Evolutionary conservation across 2,888 invertebrate species (phyloP), one percentile per base, ranked within the genome.

Genomic region (Embidobia sp.): DNA sequence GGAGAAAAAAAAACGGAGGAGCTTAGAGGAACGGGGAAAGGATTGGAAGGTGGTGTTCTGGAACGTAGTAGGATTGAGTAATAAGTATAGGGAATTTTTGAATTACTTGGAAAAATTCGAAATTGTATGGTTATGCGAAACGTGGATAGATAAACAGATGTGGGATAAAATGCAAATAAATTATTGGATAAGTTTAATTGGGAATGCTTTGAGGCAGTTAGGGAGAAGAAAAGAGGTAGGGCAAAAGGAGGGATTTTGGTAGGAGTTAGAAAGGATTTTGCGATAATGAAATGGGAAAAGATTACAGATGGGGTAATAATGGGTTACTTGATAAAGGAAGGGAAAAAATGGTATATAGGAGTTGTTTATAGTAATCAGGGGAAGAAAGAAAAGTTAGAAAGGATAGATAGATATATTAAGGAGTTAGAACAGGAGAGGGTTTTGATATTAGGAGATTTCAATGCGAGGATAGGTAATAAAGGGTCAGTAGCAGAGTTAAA

Each of bases 81-180:
- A 67, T 0, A 82, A 81, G 8, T 66, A 78, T 8, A 61, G 29
- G 19, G 77, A 77, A 1, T 77, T 78, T n/a, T 76, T 76, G 64
- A 27, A 73, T 0, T 66, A 26, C 26, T 1, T 80, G n/a, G 49
- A 37, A 3, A 29, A 53, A 11, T 79, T 51, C 35, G 75, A 80
- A 2, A 27, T 76, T 0, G 37, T 81, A 7, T 55, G 69, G 5
- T n/a, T 80, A 46, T 33, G 26, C 1, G 77, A 80, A 22, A 81
- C 80, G 4, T 78, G 79, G 79, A 2, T 75, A 16, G 77, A 63
- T 7, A 51, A 78, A 16, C 78, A 78, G 13, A 57, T 31, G 0
- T 79, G 79, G 78, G 33, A 59, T 1, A 16, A 15, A 29, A 2
- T 6, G 2, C 3, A 29, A 29, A 29, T 5, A 67, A 26, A 3